Conservation (phyloP, 92 coral and sea anemone species). For the Phenganax stokvisi region DNA sequence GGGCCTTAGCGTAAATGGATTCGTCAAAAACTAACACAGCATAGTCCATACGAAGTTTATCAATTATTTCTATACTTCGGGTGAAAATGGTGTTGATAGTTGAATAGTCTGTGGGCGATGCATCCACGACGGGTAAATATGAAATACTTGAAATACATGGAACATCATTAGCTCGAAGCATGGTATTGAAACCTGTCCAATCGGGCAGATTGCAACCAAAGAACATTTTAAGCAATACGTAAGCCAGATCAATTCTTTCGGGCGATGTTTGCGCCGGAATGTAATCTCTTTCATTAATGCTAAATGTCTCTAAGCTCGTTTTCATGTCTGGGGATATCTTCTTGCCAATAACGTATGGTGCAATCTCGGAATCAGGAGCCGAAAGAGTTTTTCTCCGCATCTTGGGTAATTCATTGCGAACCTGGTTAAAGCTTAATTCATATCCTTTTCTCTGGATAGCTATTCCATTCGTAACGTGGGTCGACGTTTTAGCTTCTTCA, state of each 20-base stretch:
- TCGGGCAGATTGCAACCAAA: conserved; percentile 22
- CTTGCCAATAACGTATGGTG: conserved; percentile 22
- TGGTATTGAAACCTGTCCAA: conserved; percentile 52
- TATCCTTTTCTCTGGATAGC: conserved; percentile 18
- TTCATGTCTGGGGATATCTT: conserved; percentile 21
- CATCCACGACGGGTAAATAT: conserved; percentile 43
- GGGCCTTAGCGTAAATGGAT: conserved; percentile 40
- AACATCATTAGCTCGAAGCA: conserved; percentile 21
- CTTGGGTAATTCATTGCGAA: conserved; percentile 16
- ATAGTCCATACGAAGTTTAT: background rate
- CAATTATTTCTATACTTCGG: conserved; percentile 7
- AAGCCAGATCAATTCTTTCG: conserved; percentile 22
- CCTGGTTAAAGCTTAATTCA: background rate
- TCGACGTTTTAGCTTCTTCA: conserved; percentile 19
- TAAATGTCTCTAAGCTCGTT: background rate
- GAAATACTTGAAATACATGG: conserved; percentile 43
- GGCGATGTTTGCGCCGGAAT: conserved; percentile 8
- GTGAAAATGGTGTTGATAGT: conserved; percentile 27
- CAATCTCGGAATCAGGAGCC: conserved; percentile 16
- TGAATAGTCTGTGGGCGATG: conserved; percentile 39
- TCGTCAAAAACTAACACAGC: conserved; percentile 31
- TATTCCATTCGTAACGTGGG: conserved; percentile 28
- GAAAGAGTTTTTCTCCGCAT: conserved; percentile 7
- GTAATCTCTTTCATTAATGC: conserved; percentile 10
- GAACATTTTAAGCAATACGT: conserved; percentile 15